phyloP scores from a whole-genome alignment of 2,113 vertebrate genomes.

The Podiceps cristatus region DNA sequence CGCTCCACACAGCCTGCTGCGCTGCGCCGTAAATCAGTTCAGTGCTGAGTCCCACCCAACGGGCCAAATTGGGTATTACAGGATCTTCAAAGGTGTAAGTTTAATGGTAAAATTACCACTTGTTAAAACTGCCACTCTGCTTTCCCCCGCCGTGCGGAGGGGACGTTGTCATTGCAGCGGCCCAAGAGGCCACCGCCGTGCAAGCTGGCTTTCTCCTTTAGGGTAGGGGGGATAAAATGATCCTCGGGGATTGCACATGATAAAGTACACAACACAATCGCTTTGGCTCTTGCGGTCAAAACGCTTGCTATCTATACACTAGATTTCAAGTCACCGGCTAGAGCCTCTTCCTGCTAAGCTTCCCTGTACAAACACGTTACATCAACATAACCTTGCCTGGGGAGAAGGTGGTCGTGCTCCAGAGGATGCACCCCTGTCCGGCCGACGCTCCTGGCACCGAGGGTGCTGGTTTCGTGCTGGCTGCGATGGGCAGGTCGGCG shows the following conservation, averaged over 20 bases:
- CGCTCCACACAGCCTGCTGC: accelerated
- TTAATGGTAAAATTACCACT: background rate
- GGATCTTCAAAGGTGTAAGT: background rate
- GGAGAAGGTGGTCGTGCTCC: background rate
- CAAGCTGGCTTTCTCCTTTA: background rate
- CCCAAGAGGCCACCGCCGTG: accelerated
- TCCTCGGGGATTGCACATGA: background rate
- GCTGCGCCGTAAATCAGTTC: background rate
- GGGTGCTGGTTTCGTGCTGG: background rate
- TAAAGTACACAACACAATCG: background rate
- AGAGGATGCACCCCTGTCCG: background rate
- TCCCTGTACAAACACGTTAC: background rate
- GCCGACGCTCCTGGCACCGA: background rate
- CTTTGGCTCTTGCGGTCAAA: background rate
- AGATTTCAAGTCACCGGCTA: background rate
- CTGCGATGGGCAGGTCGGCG: background rate
- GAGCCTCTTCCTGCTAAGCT: background rate
- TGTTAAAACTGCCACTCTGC: background rate
- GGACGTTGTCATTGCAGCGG: accelerated
- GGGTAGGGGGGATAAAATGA: too few relatives aligned
- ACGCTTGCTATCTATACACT: background rate
- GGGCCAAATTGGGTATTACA: accelerated
- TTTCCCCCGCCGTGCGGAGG: accelerated
- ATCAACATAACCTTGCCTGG: background rate
- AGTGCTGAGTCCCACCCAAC: accelerated